Base-by-base conservation (phyloP, 2,797 vertebrate genomes). In the Silurus lanzhouensis region DNA sequence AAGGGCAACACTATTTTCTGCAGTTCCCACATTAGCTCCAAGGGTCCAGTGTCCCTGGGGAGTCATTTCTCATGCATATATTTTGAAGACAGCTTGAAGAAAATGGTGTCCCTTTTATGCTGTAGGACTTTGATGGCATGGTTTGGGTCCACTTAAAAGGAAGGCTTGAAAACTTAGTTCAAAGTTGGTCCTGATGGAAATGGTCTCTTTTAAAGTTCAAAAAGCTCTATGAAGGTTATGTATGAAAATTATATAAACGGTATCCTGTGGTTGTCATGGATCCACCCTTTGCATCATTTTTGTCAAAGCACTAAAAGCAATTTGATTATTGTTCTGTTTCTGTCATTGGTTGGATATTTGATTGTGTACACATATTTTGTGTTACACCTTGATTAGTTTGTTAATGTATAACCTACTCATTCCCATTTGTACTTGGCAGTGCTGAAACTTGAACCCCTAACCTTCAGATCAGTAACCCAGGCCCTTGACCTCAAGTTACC, bases 31-130 rank as follows among this genome's bases (percentile, higher is more conserved):
- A 78, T 63, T 27, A 57, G 14, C 78, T 81, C 58, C 72, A 48
- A 80, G 60, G 22, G 38, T 48, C 61, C 46, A n/a, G n/a, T 27
- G 57, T 61, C 63, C 61, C 64, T 25, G 22, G 83, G 46, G 58
- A 78, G 58, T 58, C 19, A 61, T 87, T 60, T 44, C 13, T 81
- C 63, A 77, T 55, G 55, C 70, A 31, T 48, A 19, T 64, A 70
- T 81, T 84, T 81, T 77, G 66, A 84, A 81, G 78, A 76, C 71
- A 77, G 44, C 78, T 76, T 76, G 55, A 82, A 76, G 70, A 63
- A 61, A 63, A 48, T 61, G 38, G 77, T 60, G 61, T 27, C 77
- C 67, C 20, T 15, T 63, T 60, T n/a, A 44, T 78, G 31, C 19
- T 44, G 0, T 22, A 13, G 12, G 27, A 22, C 38, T 78, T 61